Base-by-base conservation (phyloP, 2,888 invertebrate genomes). In the Melitaea athalia region DNA sequence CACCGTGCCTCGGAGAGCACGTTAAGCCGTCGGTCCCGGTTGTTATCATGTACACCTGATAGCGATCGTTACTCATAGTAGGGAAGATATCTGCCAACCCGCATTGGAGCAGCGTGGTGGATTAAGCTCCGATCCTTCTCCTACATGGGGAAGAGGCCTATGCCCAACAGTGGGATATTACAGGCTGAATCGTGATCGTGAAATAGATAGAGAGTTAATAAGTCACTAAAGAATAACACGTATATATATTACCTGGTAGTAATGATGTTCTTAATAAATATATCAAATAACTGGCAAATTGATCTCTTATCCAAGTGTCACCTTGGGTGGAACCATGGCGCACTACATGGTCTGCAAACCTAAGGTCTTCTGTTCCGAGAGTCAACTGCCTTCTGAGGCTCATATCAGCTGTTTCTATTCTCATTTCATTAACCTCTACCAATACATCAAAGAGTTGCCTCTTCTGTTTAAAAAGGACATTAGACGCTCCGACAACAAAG, bases 381-480 rank as follows among this genome's bases (percentile, higher is more conserved):
- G 96, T 95, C n/a, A 99, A 88, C 81, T 97, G 96, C 74, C 96
- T 95, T 75, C 97, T 94, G 69, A 99, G 89, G 72, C 97, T 96
- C 66, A 95, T 88, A 85, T 98, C 98, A 49, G 95, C 93, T 3
- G 94, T 95, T 82, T 99, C 98, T 82, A 99, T 96, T 82, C 97
- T 95, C 75, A 95, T 95, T 75, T 96, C 96, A 84, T 97, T 97
- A 65, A 97, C 94, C 91, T 98, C 98, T 3, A 99, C 95, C 65
- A 99, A 89, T 17, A 98, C 97, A 88, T 99, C 99, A 72, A 98
- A 96, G 62, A 99, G 89, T 80, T 98, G 97, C 72, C 96, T 95
- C 82, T 98, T 98, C 85, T 99, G 99, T 84, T 98, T 98, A 85
- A 99, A 99, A 49, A 99, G 93, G n/a, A 98, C 96, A 92, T 99